Percentiles rank a stretch among this genome's conserved stretches.
phyloP scores from a whole-genome alignment of 1,140 invertebrate species.

The Hyposmocoma kahamanoa region DNA sequence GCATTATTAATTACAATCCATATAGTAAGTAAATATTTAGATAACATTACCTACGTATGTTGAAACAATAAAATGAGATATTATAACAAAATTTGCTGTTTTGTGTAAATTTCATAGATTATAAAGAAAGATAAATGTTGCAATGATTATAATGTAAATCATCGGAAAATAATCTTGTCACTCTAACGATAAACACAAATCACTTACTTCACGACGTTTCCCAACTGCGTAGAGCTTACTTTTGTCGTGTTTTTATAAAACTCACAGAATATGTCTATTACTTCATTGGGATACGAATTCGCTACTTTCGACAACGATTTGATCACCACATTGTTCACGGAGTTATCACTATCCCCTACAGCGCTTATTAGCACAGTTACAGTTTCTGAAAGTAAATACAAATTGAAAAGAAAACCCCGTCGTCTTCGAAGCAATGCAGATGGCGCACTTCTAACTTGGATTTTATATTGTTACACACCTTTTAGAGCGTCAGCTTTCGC shows the following conservation, averaged over 20 bases:
- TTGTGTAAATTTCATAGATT: no score
- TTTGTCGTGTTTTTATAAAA: constrained; percentile 57
- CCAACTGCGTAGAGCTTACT: constrained; percentile 47
- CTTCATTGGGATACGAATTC: constrained; percentile 58
- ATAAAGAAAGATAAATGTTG: no score
- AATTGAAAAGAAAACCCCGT: no score
- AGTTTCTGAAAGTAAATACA: constrained; percentile 50
- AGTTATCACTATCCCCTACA: constrained; percentile 59
- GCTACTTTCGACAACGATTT: constrained; percentile 69
- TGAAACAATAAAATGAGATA: no score
- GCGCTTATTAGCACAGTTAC: constrained; percentile 62
- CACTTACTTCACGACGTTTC: constrained; percentile 67
- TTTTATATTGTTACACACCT: constrained; percentile 26
- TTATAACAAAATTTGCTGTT: no score
- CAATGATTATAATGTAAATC: no score
- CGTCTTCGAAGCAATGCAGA: no score
- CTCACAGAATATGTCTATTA: constrained; percentile 63
- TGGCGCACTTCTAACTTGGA: no score
- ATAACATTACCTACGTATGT: no score
- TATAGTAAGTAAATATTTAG: no score
- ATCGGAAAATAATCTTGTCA: not conserved
- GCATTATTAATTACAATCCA: no score
- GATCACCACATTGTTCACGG: constrained; percentile 65
- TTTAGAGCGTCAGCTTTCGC: constrained; percentile 30
- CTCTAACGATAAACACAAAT: no score